A percentile compares a stretch with the other conserved stretches of the same genome.
Evolutionary conservation across 1,140 invertebrate species (phyloP).

Genomic region (Coelopa frigida): DNA sequence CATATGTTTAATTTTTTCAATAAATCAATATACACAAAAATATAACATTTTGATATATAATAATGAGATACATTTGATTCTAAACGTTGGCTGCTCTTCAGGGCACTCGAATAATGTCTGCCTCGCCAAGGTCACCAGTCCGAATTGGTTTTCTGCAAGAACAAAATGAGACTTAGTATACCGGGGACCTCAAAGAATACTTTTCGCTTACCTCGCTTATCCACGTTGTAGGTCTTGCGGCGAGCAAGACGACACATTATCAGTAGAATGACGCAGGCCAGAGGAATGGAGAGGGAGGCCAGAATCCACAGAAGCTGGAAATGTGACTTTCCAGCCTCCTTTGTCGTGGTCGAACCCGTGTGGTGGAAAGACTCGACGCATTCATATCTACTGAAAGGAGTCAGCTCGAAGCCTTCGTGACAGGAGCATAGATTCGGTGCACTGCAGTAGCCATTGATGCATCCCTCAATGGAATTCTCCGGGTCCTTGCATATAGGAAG

Average conservation of each 20-base stretch:
- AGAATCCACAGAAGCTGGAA: too few species aligned
- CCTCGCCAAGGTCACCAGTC: constrained; percentile 1
- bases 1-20: neutral
- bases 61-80: too few species aligned
- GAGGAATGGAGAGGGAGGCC: neutral
- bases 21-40: neutral
- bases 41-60: neutral
- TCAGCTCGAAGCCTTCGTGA: neutral
- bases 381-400: too few species aligned
- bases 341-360: too few species aligned
- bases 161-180: neutral
- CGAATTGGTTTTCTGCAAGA: constrained; percentile 8
- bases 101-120: constrained; percentile 4
- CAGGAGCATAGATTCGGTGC: constrained; percentile 4
- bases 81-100: neutral
- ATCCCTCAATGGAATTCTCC: too few species aligned
- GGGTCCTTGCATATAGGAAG: too few species aligned
- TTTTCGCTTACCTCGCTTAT: neutral
- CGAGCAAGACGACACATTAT: neutral
- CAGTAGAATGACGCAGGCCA: constrained; percentile 1
- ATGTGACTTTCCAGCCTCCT: too few species aligned
- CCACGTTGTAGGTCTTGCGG: constrained; percentile 4
- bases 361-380: too few species aligned
- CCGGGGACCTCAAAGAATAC: too few species aligned
- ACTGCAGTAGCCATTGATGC: constrained; percentile 7